Conservation (phyloP, 2,113 vertebrate genomes). For the Notechis scutatus region DNA sequence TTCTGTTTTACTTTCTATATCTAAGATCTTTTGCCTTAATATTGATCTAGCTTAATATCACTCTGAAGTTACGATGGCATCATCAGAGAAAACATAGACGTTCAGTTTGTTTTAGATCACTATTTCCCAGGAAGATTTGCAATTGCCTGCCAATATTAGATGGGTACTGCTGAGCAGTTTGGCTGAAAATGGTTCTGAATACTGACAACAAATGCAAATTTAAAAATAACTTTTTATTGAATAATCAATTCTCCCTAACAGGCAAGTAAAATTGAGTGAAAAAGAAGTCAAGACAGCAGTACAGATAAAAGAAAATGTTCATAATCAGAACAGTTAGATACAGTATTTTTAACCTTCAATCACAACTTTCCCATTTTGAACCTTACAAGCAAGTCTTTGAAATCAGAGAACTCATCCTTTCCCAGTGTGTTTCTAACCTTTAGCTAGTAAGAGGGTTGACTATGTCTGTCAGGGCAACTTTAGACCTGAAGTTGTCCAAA, state of each 20-base stretch:
- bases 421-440: neutral
- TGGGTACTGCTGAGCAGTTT: neutral
- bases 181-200: neutral
- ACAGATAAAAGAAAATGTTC: neutral
- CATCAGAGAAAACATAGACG: neutral
- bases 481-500: neutral
- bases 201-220: neutral
- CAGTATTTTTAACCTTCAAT: neutral
- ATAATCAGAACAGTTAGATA: neutral
- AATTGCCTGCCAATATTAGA: neutral
- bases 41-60: neutral
- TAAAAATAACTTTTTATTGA: neutral
- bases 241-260: neutral
- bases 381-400: neutral
- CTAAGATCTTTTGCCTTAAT: neutral
- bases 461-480: neutral
- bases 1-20: neutral
- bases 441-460: neutral
- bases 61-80: neutral
- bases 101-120: neutral
- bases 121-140: neutral
- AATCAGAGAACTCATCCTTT: neutral
- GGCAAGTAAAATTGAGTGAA: neutral
- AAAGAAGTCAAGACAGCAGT: neutral
- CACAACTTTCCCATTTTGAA: neutral